phyloP scores from a whole-genome alignment of 2,888 invertebrate species.

The Nomada ferruginata region DNA sequence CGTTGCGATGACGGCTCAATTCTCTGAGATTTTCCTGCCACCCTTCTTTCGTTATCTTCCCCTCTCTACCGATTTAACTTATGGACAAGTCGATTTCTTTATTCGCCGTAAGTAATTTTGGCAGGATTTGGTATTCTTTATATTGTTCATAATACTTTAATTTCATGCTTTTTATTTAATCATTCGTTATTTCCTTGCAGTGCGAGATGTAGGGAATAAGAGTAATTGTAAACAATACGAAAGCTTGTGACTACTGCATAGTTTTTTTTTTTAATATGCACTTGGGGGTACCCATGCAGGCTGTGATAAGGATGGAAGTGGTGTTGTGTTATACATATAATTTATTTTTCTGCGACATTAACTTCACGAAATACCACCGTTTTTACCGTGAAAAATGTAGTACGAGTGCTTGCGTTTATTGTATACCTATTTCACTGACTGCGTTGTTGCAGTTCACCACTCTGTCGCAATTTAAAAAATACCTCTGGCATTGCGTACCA shows the following conservation, averaged over 20 bases:
- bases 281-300: no score
- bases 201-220: no score
- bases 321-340: not conserved
- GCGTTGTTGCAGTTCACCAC: not conserved
- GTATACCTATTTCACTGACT: not conserved
- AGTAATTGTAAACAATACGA: no score
- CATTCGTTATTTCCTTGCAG: no score
- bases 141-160: no score
- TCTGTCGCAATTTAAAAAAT: not conserved
- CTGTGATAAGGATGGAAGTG: no score
- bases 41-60: conserved; percentile 9
- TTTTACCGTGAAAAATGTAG: not conserved
- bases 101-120: no score
- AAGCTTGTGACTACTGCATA: no score
- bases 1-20: conserved; percentile 75
- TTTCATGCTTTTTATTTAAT: no score
- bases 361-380: conserved; percentile 1
- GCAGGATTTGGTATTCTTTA: no score
- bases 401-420: not conserved
- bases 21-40: conserved; percentile 57
- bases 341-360: not conserved
- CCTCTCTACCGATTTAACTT: not conserved
- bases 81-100: not conserved
- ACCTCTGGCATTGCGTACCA: not conserved
- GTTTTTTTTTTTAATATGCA: no score